Evolutionary conservation across 1,140 invertebrate genomes (phyloP), one percentile per base, ranked within the genome.

Genomic region (Drosophila parvula): DNA sequence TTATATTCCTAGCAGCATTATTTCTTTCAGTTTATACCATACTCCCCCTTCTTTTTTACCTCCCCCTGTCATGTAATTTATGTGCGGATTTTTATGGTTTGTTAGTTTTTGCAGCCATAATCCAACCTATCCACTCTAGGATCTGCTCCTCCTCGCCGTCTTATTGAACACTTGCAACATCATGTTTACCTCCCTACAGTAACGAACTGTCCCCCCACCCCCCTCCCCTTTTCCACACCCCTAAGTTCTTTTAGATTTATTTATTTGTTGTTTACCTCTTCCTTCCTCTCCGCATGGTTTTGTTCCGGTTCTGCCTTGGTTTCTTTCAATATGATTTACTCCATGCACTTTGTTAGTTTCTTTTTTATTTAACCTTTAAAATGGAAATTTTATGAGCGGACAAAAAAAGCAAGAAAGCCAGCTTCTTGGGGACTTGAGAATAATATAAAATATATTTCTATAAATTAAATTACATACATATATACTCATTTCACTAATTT

Each of bases 71-170:
- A 16, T 58, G 62, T 68, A 82, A 83, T 79, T 83, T 83, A 83
- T 83, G 80, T 79, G 79, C 65, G 62, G 45, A 75, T 83, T 83
- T 83, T 83, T 83, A 82, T 83, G 80, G 75, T 75, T 81, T 77
- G 74, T 81, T 78, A 67, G 73, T 62, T 81, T 68, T 65, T 76
- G 60, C 47, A 63, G 41, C 51, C 41, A 68, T 76, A 65, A 63
- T 67, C 70, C 60, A 44, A 38, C 14, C 59, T 50, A 65, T 65
- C 61, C 40, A 43, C 51, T 45, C 40, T 16, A 27, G 30, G n/a
- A 22, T 16, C 44, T 9, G 22, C 50, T 14, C 36, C 16, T 18
- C 48, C 28, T 4, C 69, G 8, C 34, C 41, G 34, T 56, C 43
- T 51, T 69, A 75, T 78, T 68, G 57, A 73, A 75, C 73, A 73